phyloP scores from a whole-genome alignment of 2,888 invertebrate genomes.

The Osedax fenrisi region DNA sequence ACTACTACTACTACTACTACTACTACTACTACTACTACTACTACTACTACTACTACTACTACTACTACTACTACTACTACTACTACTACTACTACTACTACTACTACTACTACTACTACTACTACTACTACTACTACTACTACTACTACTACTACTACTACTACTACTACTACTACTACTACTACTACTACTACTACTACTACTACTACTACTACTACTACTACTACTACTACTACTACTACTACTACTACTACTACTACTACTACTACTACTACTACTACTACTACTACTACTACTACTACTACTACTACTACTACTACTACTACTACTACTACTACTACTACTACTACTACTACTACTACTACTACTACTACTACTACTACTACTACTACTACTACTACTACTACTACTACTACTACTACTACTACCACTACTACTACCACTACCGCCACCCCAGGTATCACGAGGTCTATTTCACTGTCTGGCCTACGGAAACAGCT shows the following conservation, averaged over 20 bases:
- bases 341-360: background rate
- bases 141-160: background rate
- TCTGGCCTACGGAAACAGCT: conserved; percentile 33
- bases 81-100: background rate
- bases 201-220: background rate
- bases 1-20: background rate
- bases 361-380: conserved; percentile 11
- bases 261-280: background rate
- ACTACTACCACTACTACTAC: background rate
- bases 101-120: background rate
- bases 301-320: background rate
- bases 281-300: conserved; percentile 10
- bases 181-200: background rate
- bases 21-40: background rate
- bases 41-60: conserved; percentile 2
- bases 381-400: background rate
- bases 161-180: background rate
- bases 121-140: conserved; percentile 8
- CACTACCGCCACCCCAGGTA: background rate
- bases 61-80: conserved; percentile 2
- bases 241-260: background rate
- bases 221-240: background rate
- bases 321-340: conserved; percentile 11
- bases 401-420: conserved; percentile 13
- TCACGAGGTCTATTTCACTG: conserved; percentile 27